These are phyloP conservation scores for Zophobas atratus DNA, from an alignment of 1,140 invertebrate genomes.

Conservation along the genomic window DNA sequence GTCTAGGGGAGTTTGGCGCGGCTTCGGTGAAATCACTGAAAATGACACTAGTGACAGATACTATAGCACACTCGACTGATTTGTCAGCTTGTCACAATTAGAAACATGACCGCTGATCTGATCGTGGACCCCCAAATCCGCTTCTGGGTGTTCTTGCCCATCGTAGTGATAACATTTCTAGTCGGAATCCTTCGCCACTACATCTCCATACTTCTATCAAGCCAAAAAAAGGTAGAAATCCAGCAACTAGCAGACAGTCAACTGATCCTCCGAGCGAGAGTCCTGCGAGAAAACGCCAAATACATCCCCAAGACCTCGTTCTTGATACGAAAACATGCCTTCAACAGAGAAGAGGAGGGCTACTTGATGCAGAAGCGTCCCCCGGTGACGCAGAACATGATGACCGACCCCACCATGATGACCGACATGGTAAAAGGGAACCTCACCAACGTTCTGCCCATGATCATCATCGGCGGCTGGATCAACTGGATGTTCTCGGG, in stretches of 20 bases:
- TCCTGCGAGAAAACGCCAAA: conserved; percentile 97
- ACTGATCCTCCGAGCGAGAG: conserved; percentile 92
- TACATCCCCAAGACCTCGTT: conserved; percentile 98
- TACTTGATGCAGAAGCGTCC: conserved; percentile 93
- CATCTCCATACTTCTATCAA: conserved; percentile 94
- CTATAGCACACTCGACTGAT: neutral
- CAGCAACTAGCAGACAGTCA: conserved; percentile 97
- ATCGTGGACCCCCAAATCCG: conserved; percentile 97
- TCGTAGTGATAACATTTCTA: conserved; percentile 97
- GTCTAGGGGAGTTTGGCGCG: neutral
- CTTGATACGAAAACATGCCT: conserved; percentile 93
- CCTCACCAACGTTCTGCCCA: conserved; percentile 97
- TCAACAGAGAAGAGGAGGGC: conserved; percentile 95
- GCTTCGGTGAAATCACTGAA: conserved; percentile 16
- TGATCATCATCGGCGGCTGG: conserved; percentile 99
- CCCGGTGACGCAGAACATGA: conserved; percentile 90
- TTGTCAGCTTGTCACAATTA: neutral
- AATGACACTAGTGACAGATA: conserved; percentile 4
- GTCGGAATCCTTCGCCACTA: conserved; percentile 98
- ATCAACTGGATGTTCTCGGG: conserved; percentile 99
- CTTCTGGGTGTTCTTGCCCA: conserved; percentile 98
- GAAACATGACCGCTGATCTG: conserved; percentile 77
- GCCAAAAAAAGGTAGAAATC: conserved; percentile 96
- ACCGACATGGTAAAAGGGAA: conserved; percentile 99
- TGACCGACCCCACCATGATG: conserved; percentile 98